phyloP scores from a whole-genome alignment of 23 tunicate genomes.

The Diplosoma virens region DNA sequence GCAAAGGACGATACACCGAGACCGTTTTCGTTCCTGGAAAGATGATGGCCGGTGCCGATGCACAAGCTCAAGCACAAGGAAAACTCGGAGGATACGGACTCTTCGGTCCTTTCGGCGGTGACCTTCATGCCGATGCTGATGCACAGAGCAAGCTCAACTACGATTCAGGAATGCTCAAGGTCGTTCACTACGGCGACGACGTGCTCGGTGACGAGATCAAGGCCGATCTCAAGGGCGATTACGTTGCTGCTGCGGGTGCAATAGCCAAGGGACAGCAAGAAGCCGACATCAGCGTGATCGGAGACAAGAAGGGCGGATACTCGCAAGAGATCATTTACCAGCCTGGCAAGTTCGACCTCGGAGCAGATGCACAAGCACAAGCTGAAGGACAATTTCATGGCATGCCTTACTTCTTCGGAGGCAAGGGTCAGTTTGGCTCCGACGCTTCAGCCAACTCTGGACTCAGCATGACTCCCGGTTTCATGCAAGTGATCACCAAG shows the following conservation, averaged over 20 bases:
- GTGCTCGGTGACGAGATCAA: not conserved
- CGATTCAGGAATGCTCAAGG: not conserved
- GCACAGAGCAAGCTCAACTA: constrained; percentile 7
- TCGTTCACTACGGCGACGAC: constrained; percentile 3
- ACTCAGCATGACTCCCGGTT: not conserved
- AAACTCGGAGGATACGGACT: constrained; percentile 3
- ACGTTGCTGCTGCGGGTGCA: not conserved
- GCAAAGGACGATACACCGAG: not conserved
- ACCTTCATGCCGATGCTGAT: not conserved
- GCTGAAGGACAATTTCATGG: not conserved
- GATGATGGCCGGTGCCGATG: not conserved
- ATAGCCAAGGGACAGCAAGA: not conserved
- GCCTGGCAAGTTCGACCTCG: not conserved
- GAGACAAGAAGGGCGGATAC: constrained; percentile 18
- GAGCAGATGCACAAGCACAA: not conserved
- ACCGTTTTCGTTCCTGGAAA: constrained; percentile 7
- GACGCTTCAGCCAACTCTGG: not conserved
- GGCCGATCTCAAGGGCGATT: constrained; percentile 12
- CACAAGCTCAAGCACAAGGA: not conserved
- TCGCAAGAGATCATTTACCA: not conserved
- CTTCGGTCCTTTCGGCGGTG: not conserved
- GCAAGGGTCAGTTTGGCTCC: constrained; percentile 2
- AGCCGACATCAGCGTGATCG: not conserved
- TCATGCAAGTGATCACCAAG: constrained; percentile 13
- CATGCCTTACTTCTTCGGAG: not conserved